Base-by-base conservation (phyloP, 2,797 vertebrate species). In the Fratercula arctica region DNA sequence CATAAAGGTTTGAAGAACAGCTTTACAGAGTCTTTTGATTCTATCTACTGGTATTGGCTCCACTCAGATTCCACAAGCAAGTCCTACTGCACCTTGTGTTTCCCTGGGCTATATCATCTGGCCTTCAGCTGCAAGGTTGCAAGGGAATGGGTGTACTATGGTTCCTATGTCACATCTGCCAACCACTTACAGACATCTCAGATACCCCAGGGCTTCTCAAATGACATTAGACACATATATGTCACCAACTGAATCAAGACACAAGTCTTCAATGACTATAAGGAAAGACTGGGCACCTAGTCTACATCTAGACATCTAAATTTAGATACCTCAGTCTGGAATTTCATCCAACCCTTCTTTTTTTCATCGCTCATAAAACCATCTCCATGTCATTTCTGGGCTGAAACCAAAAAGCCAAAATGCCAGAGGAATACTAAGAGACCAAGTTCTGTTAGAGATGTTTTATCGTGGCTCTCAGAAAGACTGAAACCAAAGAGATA, bases 181-280 rank as follows among this genome's bases (percentile, higher is more conserved):
- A 78, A 41, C 13, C 43, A 11, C 26, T 8, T 21, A 25, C 11
- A 78, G 45, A 24, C 4, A 37, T 41, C 23, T 80, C 43, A 13
- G 0, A 0, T 29, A 29, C 18, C 25, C 61, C 26, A 48, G 26
- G 64, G 35, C 18, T 59, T 74, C 54, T n/a, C 24, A 70, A 80
- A 74, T 25, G 24, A 1, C 13, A 51, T 66, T 70, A 46, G 12
- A 48, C 3, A 0, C 10, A 16, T 68, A 1, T 16, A 21, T 1
- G 0, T 39, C 24, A 67, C 9, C 31, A 63, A 13, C 2, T 41
- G 29, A 61, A 51, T 37, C 48, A 81, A 48, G 33, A 45, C 4
- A 4, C 0, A 1, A 18, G 26, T 53, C 41, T 86, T 84, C 53
- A 53, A 7, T 29, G 17, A 21, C 37, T 41, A 2, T 78, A 35